Evolutionary conservation across 2,113 vertebrate genomes (phyloP).

Genomic region (Acanthisitta chloris): DNA sequence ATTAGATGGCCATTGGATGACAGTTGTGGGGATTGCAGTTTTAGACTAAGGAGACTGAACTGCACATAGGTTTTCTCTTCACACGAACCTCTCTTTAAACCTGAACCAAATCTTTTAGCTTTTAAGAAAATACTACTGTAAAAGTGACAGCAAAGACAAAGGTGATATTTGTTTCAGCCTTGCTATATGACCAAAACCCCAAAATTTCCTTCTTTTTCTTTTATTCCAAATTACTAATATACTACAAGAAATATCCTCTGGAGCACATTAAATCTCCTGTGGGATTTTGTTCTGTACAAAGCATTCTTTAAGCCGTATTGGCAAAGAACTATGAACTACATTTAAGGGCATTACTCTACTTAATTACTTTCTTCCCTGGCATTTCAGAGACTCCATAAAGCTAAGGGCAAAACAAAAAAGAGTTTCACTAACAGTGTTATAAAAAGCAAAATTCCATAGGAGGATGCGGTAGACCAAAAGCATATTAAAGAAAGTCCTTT

Average conservation of each 20-base stretch:
- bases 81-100: not conserved
- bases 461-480: not conserved
- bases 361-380: not conserved
- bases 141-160: not conserved
- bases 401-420: not conserved
- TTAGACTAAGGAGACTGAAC: not conserved
- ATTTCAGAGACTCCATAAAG: not conserved
- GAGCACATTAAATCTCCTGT: not conserved
- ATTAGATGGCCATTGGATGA: not conserved
- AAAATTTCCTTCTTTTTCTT: not conserved
- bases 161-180: not conserved
- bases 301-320: not conserved
- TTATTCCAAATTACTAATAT: not conserved
- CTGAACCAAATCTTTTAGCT: not conserved
- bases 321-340: not conserved
- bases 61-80: not conserved
- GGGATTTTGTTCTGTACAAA: not conserved
- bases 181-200: not conserved
- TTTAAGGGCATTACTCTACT: not conserved
- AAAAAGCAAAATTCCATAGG: not conserved
- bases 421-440: conserved; percentile 1
- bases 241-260: not conserved
- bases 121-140: not conserved
- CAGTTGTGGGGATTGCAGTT: not conserved
- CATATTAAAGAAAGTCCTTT: not conserved